Conservation (phyloP, 2,888 invertebrate genomes). For the Pyrrhia umbra region DNA sequence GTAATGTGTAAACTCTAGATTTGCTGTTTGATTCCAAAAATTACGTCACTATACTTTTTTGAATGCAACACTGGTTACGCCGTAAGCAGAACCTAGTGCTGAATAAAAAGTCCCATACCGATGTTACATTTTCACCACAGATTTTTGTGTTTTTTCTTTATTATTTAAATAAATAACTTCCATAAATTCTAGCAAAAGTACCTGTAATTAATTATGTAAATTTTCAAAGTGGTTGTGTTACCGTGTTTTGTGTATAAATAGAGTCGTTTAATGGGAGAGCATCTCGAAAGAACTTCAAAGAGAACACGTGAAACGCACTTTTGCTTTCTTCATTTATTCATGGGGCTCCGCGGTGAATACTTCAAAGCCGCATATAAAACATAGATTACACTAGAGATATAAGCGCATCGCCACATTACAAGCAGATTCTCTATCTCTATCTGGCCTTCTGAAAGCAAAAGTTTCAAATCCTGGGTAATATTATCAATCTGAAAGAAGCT, state of each 20-base stretch:
- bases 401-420: slow-evolving; percentile 32
- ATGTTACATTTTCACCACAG: no score
- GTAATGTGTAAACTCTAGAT: no score
- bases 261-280: slow-evolving; percentile 55
- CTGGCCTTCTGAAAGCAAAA: background rate
- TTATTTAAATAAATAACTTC: no score
- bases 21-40: no score
- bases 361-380: slow-evolving; percentile 61
- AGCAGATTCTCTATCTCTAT: slow-evolving; percentile 17
- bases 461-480: no score
- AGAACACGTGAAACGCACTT: slow-evolving; percentile 59
- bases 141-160: no score
- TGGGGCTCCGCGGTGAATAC: slow-evolving; percentile 45
- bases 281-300: slow-evolving; percentile 64
- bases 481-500: no score
- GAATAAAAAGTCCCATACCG: no score
- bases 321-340: slow-evolving; percentile 72
- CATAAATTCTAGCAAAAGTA: no score
- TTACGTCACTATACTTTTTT: no score
- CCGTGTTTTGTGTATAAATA: slow-evolving; percentile 64
- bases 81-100: no score
- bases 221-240: slow-evolving; percentile 30
- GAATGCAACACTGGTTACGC: no score
- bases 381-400: slow-evolving; percentile 43
- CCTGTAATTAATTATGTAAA: background rate